Evolutionary conservation across 2,113 vertebrate genomes (phyloP), one percentile per base, ranked within the genome.

Genomic region (Amphilophus citrinellus): DNA sequence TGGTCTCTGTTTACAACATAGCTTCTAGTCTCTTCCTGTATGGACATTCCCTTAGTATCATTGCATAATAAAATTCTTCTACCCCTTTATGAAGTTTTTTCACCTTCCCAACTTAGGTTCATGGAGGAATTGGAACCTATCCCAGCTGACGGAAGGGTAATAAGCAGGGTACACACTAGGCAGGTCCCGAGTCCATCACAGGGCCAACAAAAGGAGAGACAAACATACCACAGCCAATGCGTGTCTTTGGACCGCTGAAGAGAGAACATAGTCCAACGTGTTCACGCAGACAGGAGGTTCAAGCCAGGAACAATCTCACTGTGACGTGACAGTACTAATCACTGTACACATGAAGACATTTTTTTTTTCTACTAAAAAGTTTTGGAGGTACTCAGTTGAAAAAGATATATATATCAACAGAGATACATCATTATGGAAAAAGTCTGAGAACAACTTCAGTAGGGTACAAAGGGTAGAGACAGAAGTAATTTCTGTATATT

Each of bases 1-100:
- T 14, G 11, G 42, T 44, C 42, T 14, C 42, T 44, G 11, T 71
- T 30, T 71, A 50, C 44, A 24, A 71, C 14, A 17, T 68, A 1
- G 2, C 3, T 17, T 68, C 17, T 50, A 18, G 24, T 20, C 44
- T 30, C 24, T 71, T 71, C 30, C 15, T 30, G 15, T 30, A 30
- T 50, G 7, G 3, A 53, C 30, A 17, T 71, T 42, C 15, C 15
- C 15, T 5, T 20, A 50, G 42, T 68, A 6, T 68, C 9, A 68
- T 11, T 68, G 42, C 15, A 68, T 50, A 0, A 20, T 20, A 2
- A 53, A 17, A 17, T 6, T 17, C 3, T 17, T 17, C 0, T 17
- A 47, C 44, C 11, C 5, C 44, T 47, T 47, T 47, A 68, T 47
- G 44, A 47, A 66, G 39, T 47, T 68, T 47, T 2, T 0, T 68